These are phyloP conservation scores for Chloroclysta siterata DNA, from an alignment of 2,888 invertebrate species.

Conservation along the genomic window DNA sequence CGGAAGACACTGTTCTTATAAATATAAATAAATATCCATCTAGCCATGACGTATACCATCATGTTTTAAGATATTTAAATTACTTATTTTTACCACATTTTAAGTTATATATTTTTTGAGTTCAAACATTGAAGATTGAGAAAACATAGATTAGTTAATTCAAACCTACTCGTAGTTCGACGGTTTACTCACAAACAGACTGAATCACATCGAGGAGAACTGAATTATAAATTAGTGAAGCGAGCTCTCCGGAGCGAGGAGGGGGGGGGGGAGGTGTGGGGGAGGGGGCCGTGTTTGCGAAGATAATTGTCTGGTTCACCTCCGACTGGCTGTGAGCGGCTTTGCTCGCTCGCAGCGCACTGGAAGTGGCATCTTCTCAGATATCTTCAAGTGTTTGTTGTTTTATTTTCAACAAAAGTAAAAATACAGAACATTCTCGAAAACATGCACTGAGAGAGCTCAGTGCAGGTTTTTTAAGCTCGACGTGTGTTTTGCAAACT, in stretches of 20 bases:
- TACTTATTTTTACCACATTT: too few relatives aligned
- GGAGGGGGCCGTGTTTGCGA: constrained; percentile 32
- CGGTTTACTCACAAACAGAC: constrained; percentile 17
- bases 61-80: too few relatives aligned
- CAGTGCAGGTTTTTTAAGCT: too few relatives aligned
- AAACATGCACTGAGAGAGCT: too few relatives aligned
- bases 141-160: not conserved
- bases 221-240: constrained; percentile 45
- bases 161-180: not conserved
- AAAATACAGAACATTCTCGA: too few relatives aligned
- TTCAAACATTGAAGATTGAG: too few relatives aligned
- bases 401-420: not conserved
- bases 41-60: too few relatives aligned
- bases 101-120: not conserved
- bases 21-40: too few relatives aligned
- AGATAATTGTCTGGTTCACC: constrained; percentile 45
- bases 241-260: constrained; percentile 13
- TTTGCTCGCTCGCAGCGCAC: not conserved
- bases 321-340: constrained; percentile 16
- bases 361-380: not conserved
- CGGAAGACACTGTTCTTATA: too few relatives aligned
- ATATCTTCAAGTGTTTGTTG: not conserved
- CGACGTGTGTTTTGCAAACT: too few relatives aligned
- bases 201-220: constrained; percentile 22
- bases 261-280: constrained; percentile 2